Base-by-base conservation (phyloP, 1,140 invertebrate species). In the Achroia grisella region DNA sequence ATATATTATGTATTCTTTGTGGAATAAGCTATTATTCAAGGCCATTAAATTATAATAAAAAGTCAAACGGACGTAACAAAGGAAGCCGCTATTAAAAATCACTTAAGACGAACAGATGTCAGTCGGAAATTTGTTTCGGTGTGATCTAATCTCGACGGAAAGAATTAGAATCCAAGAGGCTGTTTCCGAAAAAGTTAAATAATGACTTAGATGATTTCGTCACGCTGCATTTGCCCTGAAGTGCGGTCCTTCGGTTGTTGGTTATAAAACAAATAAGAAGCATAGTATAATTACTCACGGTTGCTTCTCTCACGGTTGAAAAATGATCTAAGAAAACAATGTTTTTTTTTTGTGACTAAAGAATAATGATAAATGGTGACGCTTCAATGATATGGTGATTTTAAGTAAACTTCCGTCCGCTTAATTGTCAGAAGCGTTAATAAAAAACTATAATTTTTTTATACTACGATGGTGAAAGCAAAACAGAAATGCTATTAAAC, bases 11-110 rank as follows among this genome's bases (percentile, higher is more conserved):
- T 6, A 23, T 23, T 23, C 6, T 23, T 23, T 23, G 17, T 23
- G 2, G 17, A 23, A 23, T 6, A 35, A 35, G 8, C n/a, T 11
- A 35, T 1, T 35, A 35, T 12, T 35, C 10, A 35, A 13, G 10
- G 10, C 13, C 33, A 35, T 14, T 12, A 35, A 10, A 13, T 13
- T 35, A 35, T 15, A 13, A 39, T 39, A 39, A 61, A 56, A 56
- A 53, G 44, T 33, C 23, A 39, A 43, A 6, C 14, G 9, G 33
- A 43, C 46, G 48, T 55, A 52, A 65, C 47, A 49, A 56, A 54
- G 59, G 53, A 49, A 55, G 53, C 29, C 11, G 58, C 56, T 59
- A 62, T 66, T 66, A 66, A 62, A 66, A 56, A 51, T 53, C 59
- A 59, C 56, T 66, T 62, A 60, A 37, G 6, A 41, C 29, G 13